These are phyloP conservation scores for Chalcosyrphus nemorum DNA, from an alignment of 2,888 invertebrate genomes.

Conservation along the genomic window DNA sequence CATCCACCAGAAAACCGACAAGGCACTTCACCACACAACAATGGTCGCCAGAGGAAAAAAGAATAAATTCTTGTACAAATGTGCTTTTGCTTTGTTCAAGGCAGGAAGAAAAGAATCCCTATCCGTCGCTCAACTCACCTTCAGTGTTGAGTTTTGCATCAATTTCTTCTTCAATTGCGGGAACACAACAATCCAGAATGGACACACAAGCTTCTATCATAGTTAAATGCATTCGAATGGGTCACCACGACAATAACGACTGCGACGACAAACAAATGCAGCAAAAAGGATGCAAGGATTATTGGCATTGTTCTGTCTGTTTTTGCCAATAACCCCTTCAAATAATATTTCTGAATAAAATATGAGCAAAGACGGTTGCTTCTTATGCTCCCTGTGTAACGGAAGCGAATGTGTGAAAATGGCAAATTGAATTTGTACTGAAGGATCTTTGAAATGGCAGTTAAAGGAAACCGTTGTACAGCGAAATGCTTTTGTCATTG, in stretches of 20 bases:
- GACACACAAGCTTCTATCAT: slow-evolving; percentile 2
- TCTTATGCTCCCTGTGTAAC: background rate
- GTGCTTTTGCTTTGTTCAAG: slow-evolving; percentile 16
- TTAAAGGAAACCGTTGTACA: slow-evolving; percentile 21
- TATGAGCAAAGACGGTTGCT: slow-evolving; percentile 1
- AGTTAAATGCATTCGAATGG: background rate
- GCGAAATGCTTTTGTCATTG: slow-evolving; percentile 10
- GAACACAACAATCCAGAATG: background rate
- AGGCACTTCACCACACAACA: background rate
- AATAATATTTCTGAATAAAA: slow-evolving; percentile 40
- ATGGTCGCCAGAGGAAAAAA: background rate
- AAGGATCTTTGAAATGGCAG: slow-evolving; percentile 39
- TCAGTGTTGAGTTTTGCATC: background rate
- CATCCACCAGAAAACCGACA: background rate
- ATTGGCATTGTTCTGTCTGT: slow-evolving; percentile 40
- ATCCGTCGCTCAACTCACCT: background rate
- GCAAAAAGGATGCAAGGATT: slow-evolving; percentile 34
- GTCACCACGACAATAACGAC: background rate
- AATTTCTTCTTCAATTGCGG: slow-evolving; percentile 15
- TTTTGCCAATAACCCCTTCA: slow-evolving; percentile 21
- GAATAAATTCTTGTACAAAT: background rate
- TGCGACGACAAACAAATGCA: background rate
- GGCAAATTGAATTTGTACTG: slow-evolving; percentile 36
- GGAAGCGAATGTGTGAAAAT: slow-evolving; percentile 32
- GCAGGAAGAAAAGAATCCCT: slow-evolving; percentile 11